Conservation (phyloP, 2,113 vertebrate species). For the Pimephales promelas region DNA sequence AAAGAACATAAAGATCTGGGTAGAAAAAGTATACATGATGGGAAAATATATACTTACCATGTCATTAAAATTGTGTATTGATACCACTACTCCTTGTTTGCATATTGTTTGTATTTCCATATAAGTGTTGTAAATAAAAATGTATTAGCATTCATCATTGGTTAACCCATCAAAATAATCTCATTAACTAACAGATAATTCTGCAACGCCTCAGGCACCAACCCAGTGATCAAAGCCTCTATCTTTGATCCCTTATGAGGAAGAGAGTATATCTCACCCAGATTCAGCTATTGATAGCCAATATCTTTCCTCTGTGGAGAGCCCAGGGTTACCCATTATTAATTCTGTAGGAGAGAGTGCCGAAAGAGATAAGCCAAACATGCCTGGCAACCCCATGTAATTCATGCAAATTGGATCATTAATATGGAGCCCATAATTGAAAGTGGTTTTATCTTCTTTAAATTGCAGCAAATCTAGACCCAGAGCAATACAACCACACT, state of each 20-base stretch:
- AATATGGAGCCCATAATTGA: neutral
- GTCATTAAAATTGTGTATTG: no score
- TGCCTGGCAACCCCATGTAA: neutral
- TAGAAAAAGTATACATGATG: no score
- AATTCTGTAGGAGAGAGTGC: neutral
- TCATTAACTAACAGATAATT: constrained; percentile 5
- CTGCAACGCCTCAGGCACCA: neutral
- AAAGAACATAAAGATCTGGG: no score
- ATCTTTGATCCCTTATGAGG: neutral
- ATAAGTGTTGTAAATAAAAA: neutral
- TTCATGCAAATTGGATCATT: neutral
- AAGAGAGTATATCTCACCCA: neutral
- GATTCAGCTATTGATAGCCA: constrained; percentile 3
- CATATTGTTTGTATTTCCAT: neutral
- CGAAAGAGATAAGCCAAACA: neutral
- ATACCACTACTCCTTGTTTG: no score
- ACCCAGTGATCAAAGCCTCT: neutral
- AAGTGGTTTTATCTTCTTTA: neutral
- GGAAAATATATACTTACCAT: no score
- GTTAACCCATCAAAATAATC: neutral
- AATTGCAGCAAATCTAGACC: neutral
- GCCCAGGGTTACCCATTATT: neutral
- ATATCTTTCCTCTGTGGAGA: neutral
- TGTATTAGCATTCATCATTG: neutral
- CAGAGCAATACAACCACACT: neutral